These are phyloP conservation scores for Smittia aterrima DNA, from an alignment of 2,888 invertebrate species.

Conservation along the genomic window DNA sequence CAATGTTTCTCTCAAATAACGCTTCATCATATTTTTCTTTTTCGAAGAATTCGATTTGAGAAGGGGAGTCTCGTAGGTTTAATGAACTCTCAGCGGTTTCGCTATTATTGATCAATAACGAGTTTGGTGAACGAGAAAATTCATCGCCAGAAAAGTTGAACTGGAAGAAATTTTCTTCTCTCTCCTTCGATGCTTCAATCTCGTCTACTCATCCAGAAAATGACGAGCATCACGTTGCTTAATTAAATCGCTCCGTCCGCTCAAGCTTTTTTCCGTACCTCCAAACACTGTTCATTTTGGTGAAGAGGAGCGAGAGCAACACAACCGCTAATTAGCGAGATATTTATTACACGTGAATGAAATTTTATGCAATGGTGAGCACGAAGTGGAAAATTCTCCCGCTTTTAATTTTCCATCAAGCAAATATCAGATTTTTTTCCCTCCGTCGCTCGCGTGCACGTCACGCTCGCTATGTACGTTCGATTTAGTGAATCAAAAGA, in stretches of 20 bases:
- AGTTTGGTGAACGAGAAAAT: background rate
- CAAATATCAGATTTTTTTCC: background rate
- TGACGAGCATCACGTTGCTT: background rate
- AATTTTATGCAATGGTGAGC: slow-evolving; percentile 7
- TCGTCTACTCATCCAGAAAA: background rate
- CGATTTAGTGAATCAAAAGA: background rate
- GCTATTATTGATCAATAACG: background rate
- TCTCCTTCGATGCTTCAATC: background rate
- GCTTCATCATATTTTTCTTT: background rate
- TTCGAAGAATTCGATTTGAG: background rate
- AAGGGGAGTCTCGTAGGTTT: background rate
- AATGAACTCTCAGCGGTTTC: background rate
- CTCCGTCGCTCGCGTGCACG: background rate
- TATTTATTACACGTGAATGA: slow-evolving; percentile 23
- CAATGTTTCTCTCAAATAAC: background rate
- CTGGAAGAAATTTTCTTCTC: background rate
- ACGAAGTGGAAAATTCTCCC: background rate
- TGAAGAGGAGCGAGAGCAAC: background rate
- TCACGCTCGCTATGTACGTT: background rate
- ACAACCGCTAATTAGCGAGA: slow-evolving; percentile 1
- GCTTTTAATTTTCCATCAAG: slow-evolving; percentile 9
- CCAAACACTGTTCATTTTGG: background rate
- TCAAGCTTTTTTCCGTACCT: background rate
- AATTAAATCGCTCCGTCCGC: background rate
- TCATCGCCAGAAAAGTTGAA: background rate